These are phyloP conservation scores for Microctonus hyperodae DNA, from an alignment of 2,888 invertebrate genomes.

Conservation along the genomic window DNA sequence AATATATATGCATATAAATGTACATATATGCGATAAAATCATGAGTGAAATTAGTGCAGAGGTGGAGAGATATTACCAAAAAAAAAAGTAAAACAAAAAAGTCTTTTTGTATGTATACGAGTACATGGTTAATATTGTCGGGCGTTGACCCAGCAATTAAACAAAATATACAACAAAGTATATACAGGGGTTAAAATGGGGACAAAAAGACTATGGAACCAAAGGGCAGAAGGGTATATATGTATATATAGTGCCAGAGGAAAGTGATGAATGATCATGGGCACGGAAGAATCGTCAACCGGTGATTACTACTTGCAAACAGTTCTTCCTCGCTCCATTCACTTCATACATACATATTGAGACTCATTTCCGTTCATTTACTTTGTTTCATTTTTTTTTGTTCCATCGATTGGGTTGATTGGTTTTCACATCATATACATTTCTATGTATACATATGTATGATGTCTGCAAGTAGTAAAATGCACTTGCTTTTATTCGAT, in stretches of 20 bases:
- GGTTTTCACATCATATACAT: neutral
- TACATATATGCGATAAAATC: too few relatives aligned
- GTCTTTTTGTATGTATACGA: neutral
- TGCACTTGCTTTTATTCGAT: neutral
- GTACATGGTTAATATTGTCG: neutral
- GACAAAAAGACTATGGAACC: neutral
- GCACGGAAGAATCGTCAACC: conserved; percentile 6
- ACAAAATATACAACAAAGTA: neutral
- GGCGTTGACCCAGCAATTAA: neutral
- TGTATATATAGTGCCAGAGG: neutral
- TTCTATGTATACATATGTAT: neutral
- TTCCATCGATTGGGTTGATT: conserved; percentile 7
- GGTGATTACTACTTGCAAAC: conserved; percentile 11
- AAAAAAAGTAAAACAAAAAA: neutral
- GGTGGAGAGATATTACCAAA: neutral
- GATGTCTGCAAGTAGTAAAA: neutral
- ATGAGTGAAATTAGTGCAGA: neutral
- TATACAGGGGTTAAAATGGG: neutral
- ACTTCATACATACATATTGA: neutral
- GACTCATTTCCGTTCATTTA: neutral
- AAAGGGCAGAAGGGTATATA: too few relatives aligned
- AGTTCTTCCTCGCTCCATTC: neutral
- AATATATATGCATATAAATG: neutral
- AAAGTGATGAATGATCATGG: conserved; percentile 11
- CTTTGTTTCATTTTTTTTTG: neutral